Base-by-base conservation (phyloP, 2,113 vertebrate species). In the Tachuris rubrigastra region DNA sequence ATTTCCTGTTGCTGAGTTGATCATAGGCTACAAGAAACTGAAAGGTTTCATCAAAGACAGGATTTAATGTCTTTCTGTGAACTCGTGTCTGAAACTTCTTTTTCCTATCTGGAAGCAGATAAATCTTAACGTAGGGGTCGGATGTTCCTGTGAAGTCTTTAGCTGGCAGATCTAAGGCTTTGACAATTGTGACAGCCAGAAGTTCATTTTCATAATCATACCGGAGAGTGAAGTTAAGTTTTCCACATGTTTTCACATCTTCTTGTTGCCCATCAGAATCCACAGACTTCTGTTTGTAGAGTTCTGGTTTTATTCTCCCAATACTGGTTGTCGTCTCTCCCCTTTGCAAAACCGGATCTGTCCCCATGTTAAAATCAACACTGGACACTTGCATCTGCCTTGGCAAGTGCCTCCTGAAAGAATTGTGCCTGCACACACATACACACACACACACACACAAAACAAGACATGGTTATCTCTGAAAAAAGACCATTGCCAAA, bases 51-150 rank as follows among this genome's bases (percentile, higher is more conserved):
- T 99, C 98, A 90, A 99, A 99, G 35, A 97, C 96, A 83, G 99
- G 99, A 97, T 99, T 99, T 93, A 99, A 98, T 21, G 99, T 99
- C 97, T 99, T 99, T 96, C 99, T 98, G 96, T 99, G 99, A 74
- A 99, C 99, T 6, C 99, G 98, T 8, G 99, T 99, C 98, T 99
- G 99, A 97, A 98, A 99, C 97, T 99, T 99, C 98, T 99, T 99
- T 97, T 99, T 99, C 93, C 99, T 98, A 67, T 99, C 99, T 9
- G 99, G 99, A 78, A 99, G 98, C 96, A 99, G 98, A 97, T 99
- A 99, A 96, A 99, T 99, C 98, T 99, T 99, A 93, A 99, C 99
- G 6, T 99, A 99, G 2, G 99, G 99, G 93, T 99, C 99, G 0
- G 99, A 99, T 55, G 99, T 99, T 90, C 99, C 99, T 4, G 98